phyloP scores from a whole-genome alignment of 2,797 vertebrate genomes.

The Botia almorhae region DNA sequence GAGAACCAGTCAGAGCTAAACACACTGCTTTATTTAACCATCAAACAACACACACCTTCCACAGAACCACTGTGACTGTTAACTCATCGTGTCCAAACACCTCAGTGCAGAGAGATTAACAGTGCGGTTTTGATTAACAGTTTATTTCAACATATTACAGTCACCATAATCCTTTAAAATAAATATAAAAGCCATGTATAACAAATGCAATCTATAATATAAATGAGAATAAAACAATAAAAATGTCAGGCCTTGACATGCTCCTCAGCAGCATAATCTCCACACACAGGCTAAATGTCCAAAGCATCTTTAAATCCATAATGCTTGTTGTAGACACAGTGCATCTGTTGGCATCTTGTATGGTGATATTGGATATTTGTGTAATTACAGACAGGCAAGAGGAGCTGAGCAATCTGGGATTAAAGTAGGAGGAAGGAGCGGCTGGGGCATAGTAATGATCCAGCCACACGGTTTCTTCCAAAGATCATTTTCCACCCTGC shows the following conservation, averaged over 20 bases:
- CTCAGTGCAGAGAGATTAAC: not conserved
- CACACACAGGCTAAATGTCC: slow-evolving; percentile 66
- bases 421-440: slow-evolving; percentile 66
- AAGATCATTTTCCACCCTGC: slow-evolving; percentile 63
- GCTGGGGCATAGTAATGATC: slow-evolving; percentile 74
- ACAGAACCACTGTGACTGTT: slow-evolving; percentile 24
- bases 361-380: slow-evolving; percentile 68
- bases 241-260: not conserved
- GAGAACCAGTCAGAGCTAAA: slow-evolving; percentile 27
- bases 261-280: slow-evolving; percentile 59
- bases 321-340: slow-evolving; percentile 80
- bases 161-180: not conserved
- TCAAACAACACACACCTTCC: slow-evolving; percentile 11
- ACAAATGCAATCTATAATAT: not conserved
- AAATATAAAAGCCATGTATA: not conserved
- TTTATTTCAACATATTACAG: not conserved
- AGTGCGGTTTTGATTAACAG: not conserved
- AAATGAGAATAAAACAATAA: not conserved
- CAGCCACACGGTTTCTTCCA: slow-evolving; percentile 76
- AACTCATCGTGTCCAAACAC: not conserved
- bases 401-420: slow-evolving; percentile 79
- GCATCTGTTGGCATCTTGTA: slow-evolving; percentile 84
- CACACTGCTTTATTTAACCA: slow-evolving; percentile 16
- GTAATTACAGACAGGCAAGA: slow-evolving; percentile 81
- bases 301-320: slow-evolving; percentile 76